Base-by-base conservation (phyloP, 2,113 vertebrate species). In the Ahaetulla prasina region DNA sequence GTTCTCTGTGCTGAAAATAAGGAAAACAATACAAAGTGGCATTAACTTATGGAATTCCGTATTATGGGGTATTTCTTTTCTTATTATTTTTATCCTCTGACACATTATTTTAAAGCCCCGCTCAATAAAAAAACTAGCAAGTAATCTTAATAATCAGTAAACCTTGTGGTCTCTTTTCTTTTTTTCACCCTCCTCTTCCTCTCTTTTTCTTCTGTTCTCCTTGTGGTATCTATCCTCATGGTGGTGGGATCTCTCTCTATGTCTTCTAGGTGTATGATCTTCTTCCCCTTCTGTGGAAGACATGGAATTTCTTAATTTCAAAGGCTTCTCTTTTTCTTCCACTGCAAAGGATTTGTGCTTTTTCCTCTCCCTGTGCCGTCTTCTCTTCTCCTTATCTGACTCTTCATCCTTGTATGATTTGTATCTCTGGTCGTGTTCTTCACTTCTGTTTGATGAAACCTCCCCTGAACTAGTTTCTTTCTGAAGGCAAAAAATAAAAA, bases 81-180 rank as follows among this genome's bases (percentile, higher is more conserved):
- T 35, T 74, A 74, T 74, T 92, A 39, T 0, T 30, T 92, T 52
- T 27, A 35, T 74, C 1, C 2, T 10, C 30, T 50, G 50, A 87
- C 30, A 87, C 20, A 10, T 27, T 50, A 27, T 16, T 43, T 87
- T 50, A 74, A 88, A 68, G 0, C 0, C 39, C 63, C 16, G 4
- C 39, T 80, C 35, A 80, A 18, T 80, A 80, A 80, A 80, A 80
- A 80, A 80, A 80, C 18, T 39, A 43, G 35, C 74, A 43, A 80
- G 74, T 39, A 80, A 80, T 80, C n/a, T 39, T 39, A 80, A 80
- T 43, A 80, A 80, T 43, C 18, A 55, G 49, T 95, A 43, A 94
- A 99, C 99, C 98, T 96, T 93, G 25, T 89, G 12, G 55, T 94
- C 93, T 91, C 4, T 68, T 4, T 91, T 91, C 87, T 43, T 96